Base-by-base conservation (phyloP, 37 sponge, comb jelly and placozoan species). In the Geodia barretti region DNA sequence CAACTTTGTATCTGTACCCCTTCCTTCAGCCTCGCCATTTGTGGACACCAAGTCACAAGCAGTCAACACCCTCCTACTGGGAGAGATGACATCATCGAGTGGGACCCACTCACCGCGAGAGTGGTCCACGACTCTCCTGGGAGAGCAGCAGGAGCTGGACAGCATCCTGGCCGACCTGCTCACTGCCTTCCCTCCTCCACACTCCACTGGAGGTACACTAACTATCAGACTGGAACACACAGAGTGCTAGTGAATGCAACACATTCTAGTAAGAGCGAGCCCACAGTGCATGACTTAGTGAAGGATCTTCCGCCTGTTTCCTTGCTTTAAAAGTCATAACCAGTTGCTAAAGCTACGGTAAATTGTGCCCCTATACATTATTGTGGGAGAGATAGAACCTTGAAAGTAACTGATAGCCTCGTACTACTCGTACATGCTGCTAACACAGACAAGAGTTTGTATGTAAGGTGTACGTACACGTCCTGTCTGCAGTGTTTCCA, bases 101-200 rank as follows among this genome's bases (percentile, higher is more conserved):
- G 39, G 9, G 31, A 29, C 21, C 21, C 39, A 23, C 3, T 34
- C 54, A 1, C n/a, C 32, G 1, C 9, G 32, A 4, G 23, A 36
- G 32, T 60, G 23, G 31, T 70, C 74, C 28, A 31, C 65, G 1
- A 24, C 70, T 11, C 38, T 65, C 29, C 73, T 68, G 25, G 60
- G 63, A 7, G 86, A 86, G 30, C 79, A 86, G 65, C 40, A 76
- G 11, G 73, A 86, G 36, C 31, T 86, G 67, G 32, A 79, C 31
- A 63, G 39, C n/a, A 72, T 86, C 35, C 41, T 86, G 43, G 30
- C 33, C 21, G 78, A 78, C 25, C 26, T 78, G 20, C 64, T 86
- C 37, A 63, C 79, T 20, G 79, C 73, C 23, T 86, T 86, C 42
- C 86, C 86, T 34, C 72, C 71, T 37, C 64, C 26, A 35, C 54